phyloP scores from a whole-genome alignment of 2,888 invertebrate genomes.

The Biston betularia region DNA sequence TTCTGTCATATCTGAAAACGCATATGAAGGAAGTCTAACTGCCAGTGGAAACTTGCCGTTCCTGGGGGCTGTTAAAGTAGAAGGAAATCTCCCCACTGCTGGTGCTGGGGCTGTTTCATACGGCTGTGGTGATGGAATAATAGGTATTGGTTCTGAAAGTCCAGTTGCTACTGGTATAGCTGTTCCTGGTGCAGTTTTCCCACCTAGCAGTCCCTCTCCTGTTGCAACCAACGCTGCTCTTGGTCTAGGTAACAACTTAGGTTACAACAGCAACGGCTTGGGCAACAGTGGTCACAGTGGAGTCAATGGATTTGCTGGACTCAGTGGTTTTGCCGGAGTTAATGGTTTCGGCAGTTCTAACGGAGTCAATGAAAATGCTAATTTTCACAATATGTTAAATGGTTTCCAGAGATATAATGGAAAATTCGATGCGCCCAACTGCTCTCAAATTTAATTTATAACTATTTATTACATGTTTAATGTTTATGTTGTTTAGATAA shows the following conservation, averaged over 20 bases:
- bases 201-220: background rate
- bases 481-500: too few species aligned
- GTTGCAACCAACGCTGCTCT: background rate
- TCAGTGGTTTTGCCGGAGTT: background rate
- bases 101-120: constrained; percentile 52
- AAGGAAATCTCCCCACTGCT: background rate
- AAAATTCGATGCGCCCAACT: background rate
- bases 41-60: too few species aligned
- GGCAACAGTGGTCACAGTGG: background rate
- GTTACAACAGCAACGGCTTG: background rate
- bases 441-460: background rate
- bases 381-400: background rate
- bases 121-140: constrained; percentile 49
- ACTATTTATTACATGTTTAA: background rate
- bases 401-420: background rate
- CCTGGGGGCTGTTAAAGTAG: too few species aligned
- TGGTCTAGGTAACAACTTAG: background rate
- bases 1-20: too few species aligned
- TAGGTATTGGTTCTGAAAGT: constrained; percentile 40
- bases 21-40: too few species aligned
- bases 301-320: too few species aligned
- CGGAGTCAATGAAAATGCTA: background rate
- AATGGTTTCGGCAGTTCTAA: background rate
- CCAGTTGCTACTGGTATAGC: constrained; percentile 38
- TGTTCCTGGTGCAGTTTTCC: background rate